phyloP scores from a whole-genome alignment of 2,888 invertebrate genomes.

The Nudaria mundana region DNA sequence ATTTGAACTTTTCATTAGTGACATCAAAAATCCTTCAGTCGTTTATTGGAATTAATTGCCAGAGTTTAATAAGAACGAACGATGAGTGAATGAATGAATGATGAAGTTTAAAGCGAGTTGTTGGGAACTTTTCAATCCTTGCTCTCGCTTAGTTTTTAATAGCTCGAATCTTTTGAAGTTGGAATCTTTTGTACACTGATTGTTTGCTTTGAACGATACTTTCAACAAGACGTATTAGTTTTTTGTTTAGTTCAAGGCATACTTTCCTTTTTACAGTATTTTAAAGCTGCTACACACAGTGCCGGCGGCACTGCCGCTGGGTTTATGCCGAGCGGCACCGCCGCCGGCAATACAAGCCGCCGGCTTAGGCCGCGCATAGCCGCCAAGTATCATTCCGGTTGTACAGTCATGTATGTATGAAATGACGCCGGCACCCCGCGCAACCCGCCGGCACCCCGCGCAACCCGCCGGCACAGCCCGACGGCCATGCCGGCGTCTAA shows the following conservation, averaged over 20 bases:
- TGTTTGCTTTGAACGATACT: conserved; percentile 1
- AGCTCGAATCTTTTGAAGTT: conserved; percentile 25
- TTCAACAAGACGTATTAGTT: not conserved
- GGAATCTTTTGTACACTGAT: conserved; percentile 11
- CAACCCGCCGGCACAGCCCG: too few relatives aligned
- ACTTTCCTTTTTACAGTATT: too few relatives aligned
- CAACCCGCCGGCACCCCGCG: too few relatives aligned
- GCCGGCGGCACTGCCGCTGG: too few relatives aligned
- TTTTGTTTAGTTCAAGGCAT: not conserved
- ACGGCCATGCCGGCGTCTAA: too few relatives aligned
- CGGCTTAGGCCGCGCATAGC: too few relatives aligned
- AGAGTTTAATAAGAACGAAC: conserved; percentile 28
- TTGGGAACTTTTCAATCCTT: conserved; percentile 25
- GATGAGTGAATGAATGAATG: conserved; percentile 33
- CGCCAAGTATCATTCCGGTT: too few relatives aligned
- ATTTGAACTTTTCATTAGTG: conserved; percentile 27
- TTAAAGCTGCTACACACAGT: too few relatives aligned
- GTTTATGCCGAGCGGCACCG: too few relatives aligned
- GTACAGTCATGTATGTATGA: too few relatives aligned
- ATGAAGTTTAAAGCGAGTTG: conserved; percentile 35
- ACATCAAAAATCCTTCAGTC: conserved; percentile 20
- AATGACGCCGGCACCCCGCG: too few relatives aligned
- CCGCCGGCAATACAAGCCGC: too few relatives aligned
- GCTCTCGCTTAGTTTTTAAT: conserved; percentile 32
- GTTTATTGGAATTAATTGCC: conserved; percentile 25